Evolutionary conservation across 2,797 vertebrate genomes (phyloP), one percentile per base, ranked within the genome.

Genomic region (Epinephelus awoara): DNA sequence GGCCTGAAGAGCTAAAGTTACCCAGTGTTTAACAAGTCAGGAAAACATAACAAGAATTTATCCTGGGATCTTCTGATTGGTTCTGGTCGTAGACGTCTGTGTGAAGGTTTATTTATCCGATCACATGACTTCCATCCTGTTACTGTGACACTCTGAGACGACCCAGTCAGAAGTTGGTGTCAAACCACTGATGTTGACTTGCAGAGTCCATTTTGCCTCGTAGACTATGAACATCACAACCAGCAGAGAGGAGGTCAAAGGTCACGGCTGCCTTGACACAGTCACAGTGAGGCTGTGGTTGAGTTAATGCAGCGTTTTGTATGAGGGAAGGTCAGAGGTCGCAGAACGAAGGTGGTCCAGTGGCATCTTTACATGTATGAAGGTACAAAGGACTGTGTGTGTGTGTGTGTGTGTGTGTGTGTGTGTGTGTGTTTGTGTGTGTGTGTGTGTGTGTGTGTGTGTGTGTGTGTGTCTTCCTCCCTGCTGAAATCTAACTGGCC

Each of bases 401-500:
- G 62, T 47, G 29, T 27, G 47, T 2, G 3, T 42, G 47, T 51
- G 18, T 67, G 46, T 50, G 63, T 65, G 27, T 56, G 40, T 61
- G 50, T 38, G 51, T 64, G 34, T 38, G 25, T 49, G 23, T 50
- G 63, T 64, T 42, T 47, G 21, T 62, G 69, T 42, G 19, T 49
- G 47, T n/a, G 44, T 15, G 23, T 10, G 23, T 27, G 40, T 23
- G 54, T 27, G 54, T 29, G 54, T n/a, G 14, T 18, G 17, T 62
- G 14, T 50, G 56, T 58, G 46, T 21, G 50, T 46, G 23, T 2
- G n/a, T 79, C n/a, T 57, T 56, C 64, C 67, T 84, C 34, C 56
- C 51, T 52, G 72, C 77, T 83, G 77, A 82, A 77, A 81, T 77
- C 56, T 75, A 84, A 72, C 84, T 73, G 69, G 74, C 78, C 67